Base-by-base conservation (phyloP, 2,113 vertebrate species). In the Burhinus bistriatus region DNA sequence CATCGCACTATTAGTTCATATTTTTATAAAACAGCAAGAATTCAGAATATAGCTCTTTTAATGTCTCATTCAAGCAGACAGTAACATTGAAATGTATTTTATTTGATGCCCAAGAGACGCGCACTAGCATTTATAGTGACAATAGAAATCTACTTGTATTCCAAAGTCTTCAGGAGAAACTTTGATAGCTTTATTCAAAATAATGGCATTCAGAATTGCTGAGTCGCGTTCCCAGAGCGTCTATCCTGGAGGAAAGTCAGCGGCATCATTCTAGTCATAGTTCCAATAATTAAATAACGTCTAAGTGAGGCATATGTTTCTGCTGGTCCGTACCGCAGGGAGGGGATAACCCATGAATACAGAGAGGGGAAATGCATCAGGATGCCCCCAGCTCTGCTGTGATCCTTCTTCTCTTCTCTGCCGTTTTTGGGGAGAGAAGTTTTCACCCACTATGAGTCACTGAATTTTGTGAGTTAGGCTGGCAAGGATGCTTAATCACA, bases 121-220 rank as follows among this genome's bases (percentile, higher is more conserved):
- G 0, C 1, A 0, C 34, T 16, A 58, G 49, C 54, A 5, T 87
- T 94, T 97, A 72, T n/a, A 58, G 95, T 71, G 89, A 94, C 94
- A 95, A 42, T 54, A 85, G 93, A 93, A 87, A 93, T 91, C 73
- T 88, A n/a, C 58, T 76, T 65, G 65, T 85, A 69, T 91, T 94
- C 96, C 89, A 93, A n/a, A 95, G 75, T 93, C 84, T 73, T 93
- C 73, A 54, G 70, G 69, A 90, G 89, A 75, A 89, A 68, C 81
- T 23, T 3, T 84, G 91, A 92, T 82, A 78, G 86, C 73, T 95
- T 95, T 80, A 87, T 93, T 91, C 86, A 61, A 82, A 96, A 72
- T 40, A 85, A 57, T 15, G 69, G 40, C 49, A 44, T 82, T 87
- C 49, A 52, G 77, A 89, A 64, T 57, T 92, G 77, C 80, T 82